Conservation (phyloP, 1,140 invertebrate species). For the Phymastichus coffea region DNA sequence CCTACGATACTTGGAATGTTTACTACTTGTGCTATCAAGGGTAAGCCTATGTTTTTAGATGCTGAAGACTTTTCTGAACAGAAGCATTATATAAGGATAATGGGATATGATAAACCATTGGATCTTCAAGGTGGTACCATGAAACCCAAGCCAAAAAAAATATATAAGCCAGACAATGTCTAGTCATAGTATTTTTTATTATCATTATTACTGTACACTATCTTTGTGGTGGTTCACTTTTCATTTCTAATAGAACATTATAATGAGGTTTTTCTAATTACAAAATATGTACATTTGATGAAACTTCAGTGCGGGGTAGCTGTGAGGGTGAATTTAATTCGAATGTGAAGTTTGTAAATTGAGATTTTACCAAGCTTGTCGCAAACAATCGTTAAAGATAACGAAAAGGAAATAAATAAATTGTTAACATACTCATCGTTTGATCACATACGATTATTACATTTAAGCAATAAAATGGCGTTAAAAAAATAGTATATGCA, state of each 20-base stretch:
- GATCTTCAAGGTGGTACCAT: slow-evolving; percentile 67
- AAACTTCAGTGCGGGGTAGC: slow-evolving; percentile 6
- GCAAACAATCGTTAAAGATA: slow-evolving; percentile 1
- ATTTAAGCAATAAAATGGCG: slow-evolving; percentile 14
- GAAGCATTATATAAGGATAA: slow-evolving; percentile 76
- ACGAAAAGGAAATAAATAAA: too few relatives aligned
- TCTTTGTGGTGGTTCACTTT: slow-evolving; percentile 24
- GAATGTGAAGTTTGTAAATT: slow-evolving; percentile 5
- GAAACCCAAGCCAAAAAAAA: too few relatives aligned
- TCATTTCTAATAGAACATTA: slow-evolving; percentile 18
- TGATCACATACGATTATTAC: background rate
- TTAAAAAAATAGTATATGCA: slow-evolving; percentile 21
- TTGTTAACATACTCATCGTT: background rate
- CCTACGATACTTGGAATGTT: slow-evolving; percentile 82
- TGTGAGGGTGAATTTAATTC: slow-evolving; percentile 7
- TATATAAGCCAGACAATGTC: slow-evolving; percentile 12
- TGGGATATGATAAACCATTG: slow-evolving; percentile 89
- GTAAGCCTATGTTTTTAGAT: slow-evolving; percentile 75
- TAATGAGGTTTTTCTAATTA: slow-evolving; percentile 35
- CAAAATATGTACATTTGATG: slow-evolving; percentile 41
- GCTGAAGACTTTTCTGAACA: slow-evolving; percentile 65
- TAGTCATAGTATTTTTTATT: slow-evolving; percentile 30
- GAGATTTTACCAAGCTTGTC: slow-evolving; percentile 1
- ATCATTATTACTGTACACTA: slow-evolving; percentile 30
- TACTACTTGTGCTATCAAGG: slow-evolving; percentile 72